Evolutionary conservation across 2,797 vertebrate species (phyloP), one percentile per base, ranked within the genome.

Genomic region (Tangara arthus): DNA sequence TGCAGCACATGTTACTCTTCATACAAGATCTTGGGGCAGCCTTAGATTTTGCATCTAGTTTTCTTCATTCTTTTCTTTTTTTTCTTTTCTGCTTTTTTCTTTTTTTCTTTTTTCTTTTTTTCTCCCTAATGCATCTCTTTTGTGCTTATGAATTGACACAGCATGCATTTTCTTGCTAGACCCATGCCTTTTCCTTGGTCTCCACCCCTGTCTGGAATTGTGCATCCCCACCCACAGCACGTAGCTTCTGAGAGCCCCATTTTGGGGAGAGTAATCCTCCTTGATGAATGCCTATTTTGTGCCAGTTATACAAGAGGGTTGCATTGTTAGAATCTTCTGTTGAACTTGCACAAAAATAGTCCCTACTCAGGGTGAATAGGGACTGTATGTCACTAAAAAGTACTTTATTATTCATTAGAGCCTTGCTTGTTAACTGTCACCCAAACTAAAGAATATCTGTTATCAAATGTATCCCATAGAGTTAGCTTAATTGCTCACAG

Each of bases 221-320:
- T 94, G 93, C 93, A 89, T 93, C 93, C 93, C 97, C 87, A 96
- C 95, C 97, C 95, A 71, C 93, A 95, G 97, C 97, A 97, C 87
- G 95, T 94, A 98, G 97, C 95, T 94, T 92, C 95, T 66, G 53
- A 95, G 96, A 95, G 94, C 90, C 90, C 81, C 89, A 60, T 97
- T 97, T 96, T 94, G 94, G 95, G 93, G 90, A 93, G 78, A 95
- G 95, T 95, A 97, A 97, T 97, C 96, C 44, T 65, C 85, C 76
- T 77, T 83, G 89, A 98, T 98, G 97, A 98, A 98, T 98, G 97
- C 95, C 90, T 96, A 97, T 97, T 98, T 98, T 98, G 97, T 98
- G 96, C 65, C 86, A 96, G 69, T 95, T 90, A 91, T 93, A 97
- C 97, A 97, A 98, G 97, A 97, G 97, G 92, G 94, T 95, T 81